These are phyloP conservation scores for Chymomyza caudatula DNA, from an alignment of 2,888 invertebrate genomes.

Conservation along the genomic window DNA sequence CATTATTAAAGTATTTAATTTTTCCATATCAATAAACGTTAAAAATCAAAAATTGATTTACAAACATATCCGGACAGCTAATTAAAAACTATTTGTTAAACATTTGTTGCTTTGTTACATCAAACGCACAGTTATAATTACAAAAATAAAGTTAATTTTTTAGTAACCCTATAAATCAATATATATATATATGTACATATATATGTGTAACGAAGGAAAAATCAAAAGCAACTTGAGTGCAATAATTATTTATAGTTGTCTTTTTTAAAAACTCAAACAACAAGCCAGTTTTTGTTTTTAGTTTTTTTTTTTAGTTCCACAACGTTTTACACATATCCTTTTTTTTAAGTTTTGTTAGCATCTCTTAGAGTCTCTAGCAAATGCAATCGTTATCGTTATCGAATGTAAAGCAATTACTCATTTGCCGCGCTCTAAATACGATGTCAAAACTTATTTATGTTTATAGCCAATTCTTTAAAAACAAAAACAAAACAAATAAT, in stretches of 20 bases:
- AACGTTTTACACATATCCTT: conserved; percentile 10
- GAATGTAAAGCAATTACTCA: not conserved
- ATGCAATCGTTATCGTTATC: too few species aligned
- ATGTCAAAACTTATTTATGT: conserved; percentile 6
- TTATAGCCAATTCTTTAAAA: conserved; percentile 6
- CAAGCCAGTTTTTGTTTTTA: conserved; percentile 39
- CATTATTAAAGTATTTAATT: not conserved
- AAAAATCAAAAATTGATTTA: conserved; percentile 5
- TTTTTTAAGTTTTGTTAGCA: not conserved
- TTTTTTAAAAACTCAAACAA: conserved; percentile 6
- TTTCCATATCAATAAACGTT: not conserved
- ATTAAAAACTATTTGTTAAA: conserved; percentile 4
- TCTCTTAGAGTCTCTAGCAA: too few species aligned
- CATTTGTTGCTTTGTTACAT: conserved; percentile 6
- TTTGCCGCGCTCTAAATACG: not conserved
- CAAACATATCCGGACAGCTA: conserved; percentile 2
- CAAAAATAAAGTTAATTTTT: not conserved
- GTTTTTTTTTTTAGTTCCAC: conserved; percentile 17
- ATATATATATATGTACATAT: not conserved
- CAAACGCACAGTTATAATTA: not conserved
- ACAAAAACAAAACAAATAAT: not conserved
- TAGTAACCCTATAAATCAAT: not conserved
- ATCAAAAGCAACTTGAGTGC: conserved; percentile 61
- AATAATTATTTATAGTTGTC: conserved; percentile 57
- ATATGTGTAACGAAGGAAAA: conserved; percentile 20